These are phyloP conservation scores for Icerya purchasi DNA, from an alignment of 2,888 invertebrate species.

Conservation along the genomic window DNA sequence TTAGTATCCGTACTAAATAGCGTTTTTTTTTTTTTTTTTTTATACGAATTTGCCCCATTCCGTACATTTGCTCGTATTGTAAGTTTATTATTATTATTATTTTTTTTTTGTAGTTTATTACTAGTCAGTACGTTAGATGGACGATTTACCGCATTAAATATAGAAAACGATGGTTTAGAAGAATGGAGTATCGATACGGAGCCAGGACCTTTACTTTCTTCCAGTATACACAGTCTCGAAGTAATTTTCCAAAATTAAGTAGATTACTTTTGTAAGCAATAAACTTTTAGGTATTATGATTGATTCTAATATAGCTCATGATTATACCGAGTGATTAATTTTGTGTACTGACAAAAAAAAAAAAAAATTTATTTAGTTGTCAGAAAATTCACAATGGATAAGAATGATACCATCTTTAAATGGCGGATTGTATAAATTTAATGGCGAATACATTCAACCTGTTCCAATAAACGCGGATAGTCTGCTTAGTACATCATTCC, in stretches of 20 bases:
- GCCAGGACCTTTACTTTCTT: constrained; percentile 54
- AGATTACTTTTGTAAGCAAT: too few relatives aligned
- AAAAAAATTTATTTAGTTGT: too few relatives aligned
- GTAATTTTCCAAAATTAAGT: too few relatives aligned
- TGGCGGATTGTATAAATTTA: constrained; percentile 77
- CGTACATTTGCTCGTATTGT: too few relatives aligned
- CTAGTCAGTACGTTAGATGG: constrained; percentile 84
- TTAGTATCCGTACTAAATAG: too few relatives aligned
- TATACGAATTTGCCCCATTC: too few relatives aligned
- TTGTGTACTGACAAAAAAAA: too few relatives aligned
- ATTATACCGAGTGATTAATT: too few relatives aligned
- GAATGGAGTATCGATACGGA: constrained; percentile 63
- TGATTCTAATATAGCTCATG: too few relatives aligned
- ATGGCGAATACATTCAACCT: constrained; percentile 68
- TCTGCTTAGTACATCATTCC: constrained; percentile 65
- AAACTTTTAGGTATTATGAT: too few relatives aligned
- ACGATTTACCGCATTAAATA: constrained; percentile 56
- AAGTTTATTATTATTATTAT: too few relatives aligned
- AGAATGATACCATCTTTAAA: constrained; percentile 80
- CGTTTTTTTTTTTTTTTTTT: too few relatives aligned
- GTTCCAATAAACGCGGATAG: constrained; percentile 64
- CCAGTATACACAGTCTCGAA: constrained; percentile 72
- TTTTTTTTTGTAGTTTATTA: constrained; percentile 43
- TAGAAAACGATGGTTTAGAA: constrained; percentile 39
- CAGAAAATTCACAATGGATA: constrained; percentile 63